Base-by-base conservation (phyloP, 92 coral and sea anemone species). In the Phymanthus crucifer region DNA sequence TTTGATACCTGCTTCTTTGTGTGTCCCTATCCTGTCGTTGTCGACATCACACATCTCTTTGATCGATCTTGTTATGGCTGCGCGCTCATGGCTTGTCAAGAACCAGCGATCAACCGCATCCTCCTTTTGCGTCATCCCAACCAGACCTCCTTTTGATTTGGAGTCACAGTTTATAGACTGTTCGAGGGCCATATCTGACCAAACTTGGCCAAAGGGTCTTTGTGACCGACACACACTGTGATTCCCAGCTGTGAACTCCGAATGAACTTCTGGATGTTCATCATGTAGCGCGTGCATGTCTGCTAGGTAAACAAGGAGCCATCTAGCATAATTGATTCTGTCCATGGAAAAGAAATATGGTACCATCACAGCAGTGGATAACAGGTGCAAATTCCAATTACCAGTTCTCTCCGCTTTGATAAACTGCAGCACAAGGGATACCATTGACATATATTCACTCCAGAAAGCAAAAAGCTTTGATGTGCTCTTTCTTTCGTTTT, bases 271-370 rank as follows among this genome's bases (percentile, higher is more conserved):
- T 19, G 90, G 86, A 52, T 87, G 90, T 9, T 81, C 46, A 5
- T 61, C 67, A n/a, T 76, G 71, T 32, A 87, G 66, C 70, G 57
- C 21, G 46, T 77, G 40, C 90, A 86, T 86, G 74, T 82, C 86
- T 23, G 83, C 75, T 18, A 86, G 77, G 74, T 86, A 81, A 12
- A 81, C 86, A 37, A 83, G 90, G 45, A 86, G 78, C 90, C 90
- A 86, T 1, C 80, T 46, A 40, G 87, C 80, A 33, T 82, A 82
- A 67, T 82, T 87, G 13, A 69, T n/a, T 56, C 87, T 71, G 52
- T 82, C 90, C 87, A 82, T 87, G 71, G 90, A 76, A 66, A 40
- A 87, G 83, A 87, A 87, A 67, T 82, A 67, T 65, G 86, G 90
- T 6, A 72, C 17, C 87, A 87, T 82, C 32, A 68, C 82, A 46